Conservation (phyloP, 1,140 invertebrate genomes). For the Bombyx mori region ASM3026992v2 NC_085107.1:2108001-2108500, state of each 20-base stretch:
- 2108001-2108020: conserved; percentile 52
- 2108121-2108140: conserved; percentile 62
- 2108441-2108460: conserved; percentile 6
- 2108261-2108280: neutral
- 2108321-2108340: conserved; percentile 6
- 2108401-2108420: conserved; percentile 49
- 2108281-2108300: neutral
- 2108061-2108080: conserved; percentile 76
- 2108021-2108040: conserved; percentile 89
- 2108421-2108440: conserved; percentile 27
- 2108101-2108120: conserved; percentile 69
- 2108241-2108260: neutral
- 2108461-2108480: conserved; percentile 1
- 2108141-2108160: conserved; percentile 49
- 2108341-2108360: conserved; percentile 15
- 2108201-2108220: too few species aligned
- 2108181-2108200: neutral
- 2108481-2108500: neutral
- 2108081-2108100: conserved; percentile 72
- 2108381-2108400: conserved; percentile 55
- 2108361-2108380: conserved; percentile 36
- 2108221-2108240: neutral
- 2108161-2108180: neutral
- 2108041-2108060: conserved; percentile 88
- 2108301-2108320: too few species aligned